Conservation (phyloP, 2,797 vertebrate species). For the Sebastes hopkinsi region DNA sequence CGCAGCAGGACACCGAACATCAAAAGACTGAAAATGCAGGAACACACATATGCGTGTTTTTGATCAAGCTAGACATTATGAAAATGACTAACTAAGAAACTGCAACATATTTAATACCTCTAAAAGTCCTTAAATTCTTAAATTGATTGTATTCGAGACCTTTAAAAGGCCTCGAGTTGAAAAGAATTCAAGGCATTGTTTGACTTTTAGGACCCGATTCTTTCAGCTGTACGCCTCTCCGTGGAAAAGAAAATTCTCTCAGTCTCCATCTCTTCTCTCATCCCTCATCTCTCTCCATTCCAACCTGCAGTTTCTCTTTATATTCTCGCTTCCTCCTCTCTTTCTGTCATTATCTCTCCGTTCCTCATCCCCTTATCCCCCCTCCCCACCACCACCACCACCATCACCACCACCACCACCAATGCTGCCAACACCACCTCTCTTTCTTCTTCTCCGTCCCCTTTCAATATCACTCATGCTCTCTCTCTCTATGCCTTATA, state of each 20-base stretch:
- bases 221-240: not conserved
- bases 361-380: constrained; percentile 29
- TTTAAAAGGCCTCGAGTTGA: not conserved
- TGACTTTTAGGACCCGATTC: not conserved
- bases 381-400: not conserved
- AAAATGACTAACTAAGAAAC: not conserved
- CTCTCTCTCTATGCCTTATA: constrained; percentile 37
- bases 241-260: constrained; percentile 1
- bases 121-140: not conserved
- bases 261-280: constrained; percentile 1
- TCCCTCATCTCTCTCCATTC: constrained; percentile 31
- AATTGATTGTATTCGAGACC: not conserved
- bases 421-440: not conserved
- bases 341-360: constrained; percentile 51
- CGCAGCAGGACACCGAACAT: constrained; percentile 13
- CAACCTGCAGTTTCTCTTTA: constrained; percentile 41
- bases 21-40: not conserved
- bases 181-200: constrained; percentile 1
- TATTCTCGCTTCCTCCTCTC: constrained; percentile 40
- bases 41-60: not conserved
- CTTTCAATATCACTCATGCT: constrained; percentile 36
- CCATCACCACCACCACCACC: not conserved
- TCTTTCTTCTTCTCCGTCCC: constrained; percentile 44
- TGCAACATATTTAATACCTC: too few species aligned
- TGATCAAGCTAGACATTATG: not conserved